These are phyloP conservation scores for Syritta pipiens DNA, from an alignment of 2,888 invertebrate species.

Conservation along the genomic window DNA sequence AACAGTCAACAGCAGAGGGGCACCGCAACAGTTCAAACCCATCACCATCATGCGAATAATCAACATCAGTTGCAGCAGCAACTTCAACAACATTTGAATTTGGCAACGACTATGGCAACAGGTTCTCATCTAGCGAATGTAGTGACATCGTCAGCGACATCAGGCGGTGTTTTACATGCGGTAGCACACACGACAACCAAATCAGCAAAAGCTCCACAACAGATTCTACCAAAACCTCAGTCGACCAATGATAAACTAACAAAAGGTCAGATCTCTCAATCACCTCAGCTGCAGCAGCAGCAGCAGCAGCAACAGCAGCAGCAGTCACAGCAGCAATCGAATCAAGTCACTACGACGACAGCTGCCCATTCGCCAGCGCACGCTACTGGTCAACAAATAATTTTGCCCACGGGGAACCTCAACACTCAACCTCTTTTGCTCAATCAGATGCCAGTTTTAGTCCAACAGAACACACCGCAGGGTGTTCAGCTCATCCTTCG, in stretches of 20 bases:
- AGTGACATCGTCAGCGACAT: conserved; percentile 26
- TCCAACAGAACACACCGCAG: conserved; percentile 83
- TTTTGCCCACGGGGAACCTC: conserved; percentile 75
- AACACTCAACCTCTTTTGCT: conserved; percentile 77
- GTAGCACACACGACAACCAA: conserved; percentile 62
- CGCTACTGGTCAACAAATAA: conserved; percentile 75
- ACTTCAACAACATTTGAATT: conserved; percentile 58
- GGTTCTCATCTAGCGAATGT: conserved; percentile 52
- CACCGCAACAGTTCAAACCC: conserved; percentile 73
- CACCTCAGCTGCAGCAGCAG: conserved; percentile 76
- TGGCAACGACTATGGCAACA: conserved; percentile 55
- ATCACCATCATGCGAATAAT: conserved; percentile 53
- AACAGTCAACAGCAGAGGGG: conserved; percentile 71
- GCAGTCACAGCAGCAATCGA: conserved; percentile 73
- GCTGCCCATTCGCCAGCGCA: conserved; percentile 59
- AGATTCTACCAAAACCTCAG: conserved; percentile 83
- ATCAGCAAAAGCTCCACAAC: conserved; percentile 80
- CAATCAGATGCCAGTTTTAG: conserved; percentile 81
- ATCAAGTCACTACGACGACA: conserved; percentile 47
- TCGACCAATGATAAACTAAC: conserved; percentile 63
- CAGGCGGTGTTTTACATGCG: conserved; percentile 48
- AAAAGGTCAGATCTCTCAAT: conserved; percentile 76
- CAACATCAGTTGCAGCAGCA: conserved; percentile 64
- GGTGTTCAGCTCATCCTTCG: conserved; percentile 86
- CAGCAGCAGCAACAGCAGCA: conserved; percentile 73